Evolutionary conservation across 2,113 vertebrate genomes (phyloP).

Genomic region (Heterochromis multidens): DNA sequence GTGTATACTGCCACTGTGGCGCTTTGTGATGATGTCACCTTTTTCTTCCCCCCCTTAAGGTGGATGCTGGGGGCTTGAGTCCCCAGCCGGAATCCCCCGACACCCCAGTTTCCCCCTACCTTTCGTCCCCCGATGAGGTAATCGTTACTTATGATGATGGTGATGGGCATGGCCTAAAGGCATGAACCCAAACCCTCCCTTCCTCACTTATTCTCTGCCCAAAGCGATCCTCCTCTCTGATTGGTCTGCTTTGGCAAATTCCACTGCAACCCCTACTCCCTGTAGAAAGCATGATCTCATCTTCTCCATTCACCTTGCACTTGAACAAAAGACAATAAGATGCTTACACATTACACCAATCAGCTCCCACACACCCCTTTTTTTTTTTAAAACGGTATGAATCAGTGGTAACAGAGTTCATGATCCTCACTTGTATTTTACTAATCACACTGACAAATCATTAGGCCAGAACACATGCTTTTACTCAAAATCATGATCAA

Average conservation of each 20-base stretch:
- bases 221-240: not conserved
- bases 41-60: conserved; percentile 70
- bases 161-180: conserved; percentile 21
- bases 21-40: conserved; percentile 64
- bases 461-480: not conserved
- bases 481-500: not conserved
- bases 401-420: conserved; percentile 1
- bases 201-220: not conserved
- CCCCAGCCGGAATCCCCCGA: conserved; percentile 69
- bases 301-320: not conserved
- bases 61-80: conserved; percentile 73
- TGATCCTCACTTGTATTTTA: not conserved
- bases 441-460: not conserved
- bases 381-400: not conserved
- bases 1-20: conserved; percentile 29
- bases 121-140: conserved; percentile 77
- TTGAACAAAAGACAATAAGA: not conserved
- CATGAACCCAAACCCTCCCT: conserved; percentile 34
- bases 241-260: conserved; percentile 20
- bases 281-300: conserved; percentile 56
- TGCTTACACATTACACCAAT: conserved; percentile 9
- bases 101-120: conserved; percentile 67
- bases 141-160: conserved; percentile 34
- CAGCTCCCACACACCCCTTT: not conserved
- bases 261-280: not conserved